Conservation (phyloP, 1,140 invertebrate species). For the Spodoptera litura region DNA sequence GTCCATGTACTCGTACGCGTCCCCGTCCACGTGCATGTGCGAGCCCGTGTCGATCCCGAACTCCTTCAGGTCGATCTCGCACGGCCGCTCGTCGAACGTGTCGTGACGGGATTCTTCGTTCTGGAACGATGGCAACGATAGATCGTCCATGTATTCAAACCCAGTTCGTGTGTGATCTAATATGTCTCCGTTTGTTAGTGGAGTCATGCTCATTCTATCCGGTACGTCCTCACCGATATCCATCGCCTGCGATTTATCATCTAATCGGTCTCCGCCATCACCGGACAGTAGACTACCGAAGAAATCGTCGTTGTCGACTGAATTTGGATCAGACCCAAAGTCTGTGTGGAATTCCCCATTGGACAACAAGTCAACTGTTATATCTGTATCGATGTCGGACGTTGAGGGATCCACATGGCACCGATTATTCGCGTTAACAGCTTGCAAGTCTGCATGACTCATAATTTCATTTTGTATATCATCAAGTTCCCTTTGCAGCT, state of each 20-base stretch:
- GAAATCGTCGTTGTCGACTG: slow-evolving; percentile 73
- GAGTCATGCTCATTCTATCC: slow-evolving; percentile 79
- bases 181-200: slow-evolving; percentile 77
- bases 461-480: slow-evolving; percentile 80
- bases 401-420: slow-evolving; percentile 58
- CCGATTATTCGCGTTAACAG: slow-evolving; percentile 55
- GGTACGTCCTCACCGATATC: slow-evolving; percentile 74
- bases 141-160: slow-evolving; percentile 79
- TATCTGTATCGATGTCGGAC: slow-evolving; percentile 68
- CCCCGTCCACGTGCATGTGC: slow-evolving; percentile 72
- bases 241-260: slow-evolving; percentile 71
- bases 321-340: slow-evolving; percentile 67
- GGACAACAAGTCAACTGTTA: slow-evolving; percentile 70
- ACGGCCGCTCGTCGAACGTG: slow-evolving; percentile 66
- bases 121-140: slow-evolving; percentile 76
- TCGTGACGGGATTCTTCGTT: slow-evolving; percentile 73
- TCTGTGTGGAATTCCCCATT: slow-evolving; percentile 73
- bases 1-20: slow-evolving; percentile 77
- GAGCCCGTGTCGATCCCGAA: slow-evolving; percentile 73
- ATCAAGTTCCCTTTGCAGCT: slow-evolving; percentile 76
- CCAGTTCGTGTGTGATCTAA: slow-evolving; percentile 74
- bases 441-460: slow-evolving; percentile 70
- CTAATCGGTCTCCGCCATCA: slow-evolving; percentile 55
- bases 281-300: slow-evolving; percentile 73
- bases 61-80: slow-evolving; percentile 81